Percentiles rank a stretch among this genome's conserved stretches.
Evolutionary conservation across 2,888 invertebrate species (phyloP).

Genomic region (Lasioglossum vierecki): DNA sequence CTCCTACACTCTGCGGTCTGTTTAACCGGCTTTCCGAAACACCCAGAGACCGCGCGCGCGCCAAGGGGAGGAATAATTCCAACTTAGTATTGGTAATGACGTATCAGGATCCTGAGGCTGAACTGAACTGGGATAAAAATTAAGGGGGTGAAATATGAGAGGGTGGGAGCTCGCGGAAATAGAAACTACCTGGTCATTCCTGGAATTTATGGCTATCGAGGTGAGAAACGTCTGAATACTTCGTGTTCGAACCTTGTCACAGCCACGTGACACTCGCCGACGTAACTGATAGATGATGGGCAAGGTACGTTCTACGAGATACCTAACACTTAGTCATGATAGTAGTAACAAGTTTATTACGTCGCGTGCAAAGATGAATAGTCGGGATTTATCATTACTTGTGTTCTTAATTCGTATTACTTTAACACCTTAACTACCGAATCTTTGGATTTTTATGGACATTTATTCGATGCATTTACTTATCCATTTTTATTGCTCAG

Average conservation of each 20-base stretch:
- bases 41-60: neutral
- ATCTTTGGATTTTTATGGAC: no score
- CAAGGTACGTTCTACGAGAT: neutral
- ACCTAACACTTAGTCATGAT: neutral
- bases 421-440: no score
- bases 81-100: slow-evolving; percentile 8
- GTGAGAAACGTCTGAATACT: slow-evolving; percentile 4
- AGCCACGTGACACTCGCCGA: neutral
- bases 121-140: neutral
- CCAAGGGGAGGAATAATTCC: neutral
- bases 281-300: neutral
- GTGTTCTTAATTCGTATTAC: neutral
- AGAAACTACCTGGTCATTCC: slow-evolving; percentile 8
- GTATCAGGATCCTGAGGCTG: neutral
- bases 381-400: neutral
- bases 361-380: neutral
- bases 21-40: neutral
- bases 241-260: neutral
- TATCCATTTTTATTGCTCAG: no score
- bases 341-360: neutral
- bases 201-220: neutral
- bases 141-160: slow-evolving; percentile 10
- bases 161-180: neutral
- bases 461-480: no score
- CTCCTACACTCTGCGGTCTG: neutral